Evolutionary conservation across 2,888 invertebrate genomes (phyloP).

Genomic region (Thereva nobilitata): DNA sequence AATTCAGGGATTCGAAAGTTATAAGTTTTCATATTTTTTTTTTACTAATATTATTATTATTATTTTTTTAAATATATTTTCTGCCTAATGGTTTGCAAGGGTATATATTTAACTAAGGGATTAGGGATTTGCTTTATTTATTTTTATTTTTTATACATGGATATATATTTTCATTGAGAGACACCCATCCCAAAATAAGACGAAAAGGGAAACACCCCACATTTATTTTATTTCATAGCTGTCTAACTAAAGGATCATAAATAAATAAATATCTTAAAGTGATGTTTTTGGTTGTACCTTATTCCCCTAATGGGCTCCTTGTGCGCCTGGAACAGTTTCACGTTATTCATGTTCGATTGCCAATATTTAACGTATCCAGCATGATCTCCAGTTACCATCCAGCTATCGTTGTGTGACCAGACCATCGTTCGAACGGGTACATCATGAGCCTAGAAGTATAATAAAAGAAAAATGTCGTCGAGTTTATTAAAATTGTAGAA

Average conservation of each 20-base stretch:
- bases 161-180: conserved; percentile 1
- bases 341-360: conserved; percentile 99
- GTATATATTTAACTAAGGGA: not conserved
- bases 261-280: conserved; percentile 41
- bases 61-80: too few species aligned
- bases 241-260: conserved; percentile 26
- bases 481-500: too few species aligned
- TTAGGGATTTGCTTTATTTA: conserved; percentile 26
- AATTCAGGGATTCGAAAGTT: too few species aligned
- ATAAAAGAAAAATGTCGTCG: conserved; percentile 2
- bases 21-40: too few species aligned
- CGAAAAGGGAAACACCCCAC: conserved; percentile 17
- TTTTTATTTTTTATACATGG: not conserved
- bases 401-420: conserved; percentile 98
- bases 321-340: conserved; percentile 99
- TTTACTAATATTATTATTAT: too few species aligned
- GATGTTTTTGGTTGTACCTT: conserved; percentile 68
- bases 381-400: conserved; percentile 99
- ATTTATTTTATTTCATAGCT: conserved; percentile 23
- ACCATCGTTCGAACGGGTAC: conserved; percentile 99
- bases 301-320: conserved; percentile 99
- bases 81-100: too few species aligned
- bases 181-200: conserved; percentile 19
- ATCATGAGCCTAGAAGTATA: conserved; percentile 85
- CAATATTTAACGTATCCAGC: conserved; percentile 99